A percentile compares a stretch with the other conserved stretches of the same genome.
phyloP scores from a whole-genome alignment of 2,888 invertebrate genomes.

The Polia nebulosa region DNA sequence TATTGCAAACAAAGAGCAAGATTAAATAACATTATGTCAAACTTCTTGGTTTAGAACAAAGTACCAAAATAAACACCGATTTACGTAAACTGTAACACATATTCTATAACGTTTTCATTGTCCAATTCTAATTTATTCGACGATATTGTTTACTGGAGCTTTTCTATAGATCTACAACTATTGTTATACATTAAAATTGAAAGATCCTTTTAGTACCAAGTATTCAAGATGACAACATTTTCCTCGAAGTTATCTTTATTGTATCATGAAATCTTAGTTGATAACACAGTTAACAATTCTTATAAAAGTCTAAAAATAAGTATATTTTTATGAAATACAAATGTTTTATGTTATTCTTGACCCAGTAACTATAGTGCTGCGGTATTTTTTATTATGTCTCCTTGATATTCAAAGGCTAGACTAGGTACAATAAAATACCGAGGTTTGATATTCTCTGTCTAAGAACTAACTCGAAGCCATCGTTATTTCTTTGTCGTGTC shows the following conservation, averaged over 20 bases:
- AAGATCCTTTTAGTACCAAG: not conserved
- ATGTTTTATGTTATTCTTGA: conserved; percentile 13
- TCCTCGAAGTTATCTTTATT: not conserved
- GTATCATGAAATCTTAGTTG: not conserved
- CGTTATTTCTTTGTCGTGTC: conserved; percentile 43
- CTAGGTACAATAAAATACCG: conserved; percentile 6
- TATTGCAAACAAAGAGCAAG: not conserved
- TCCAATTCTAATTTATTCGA: conserved; percentile 1
- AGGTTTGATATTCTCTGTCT: conserved; percentile 10
- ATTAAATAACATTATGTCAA: not conserved
- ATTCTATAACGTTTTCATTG: conserved; percentile 5
- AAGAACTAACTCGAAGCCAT: conserved; percentile 22
- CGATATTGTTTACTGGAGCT: not conserved
- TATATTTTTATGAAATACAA: conserved; percentile 14
- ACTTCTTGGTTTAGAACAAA: not conserved
- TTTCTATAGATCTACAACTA: not conserved
- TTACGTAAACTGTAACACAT: conserved; percentile 7
- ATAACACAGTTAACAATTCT: conserved; percentile 10
- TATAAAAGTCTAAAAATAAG: conserved; percentile 24
- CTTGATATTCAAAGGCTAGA: conserved; percentile 27
- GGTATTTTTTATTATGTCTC: conserved; percentile 22
- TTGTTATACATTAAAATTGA: not conserved
- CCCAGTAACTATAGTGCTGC: conserved; percentile 5
- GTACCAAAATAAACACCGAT: not conserved
- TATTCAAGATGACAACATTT: conserved; percentile 22